A percentile compares a stretch with the other conserved stretches of the same genome.
These are phyloP conservation scores for Xenopus petersii DNA, from an alignment of 2,797 vertebrate genomes.

Conservation along the genomic window DNA sequence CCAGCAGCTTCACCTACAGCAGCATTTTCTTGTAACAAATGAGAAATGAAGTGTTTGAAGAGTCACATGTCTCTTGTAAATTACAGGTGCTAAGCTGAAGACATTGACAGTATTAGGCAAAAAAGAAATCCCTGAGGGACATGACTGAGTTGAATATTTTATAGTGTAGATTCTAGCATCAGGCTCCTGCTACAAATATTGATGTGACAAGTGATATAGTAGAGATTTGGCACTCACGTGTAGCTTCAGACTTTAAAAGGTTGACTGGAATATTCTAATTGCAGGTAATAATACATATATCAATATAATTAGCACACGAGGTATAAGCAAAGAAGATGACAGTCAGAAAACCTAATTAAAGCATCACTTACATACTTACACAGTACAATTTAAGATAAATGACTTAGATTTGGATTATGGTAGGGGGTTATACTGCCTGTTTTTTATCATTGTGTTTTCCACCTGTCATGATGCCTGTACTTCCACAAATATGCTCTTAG, in stretches of 20 bases:
- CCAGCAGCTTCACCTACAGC: background rate
- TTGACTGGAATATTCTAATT: conserved; percentile 30
- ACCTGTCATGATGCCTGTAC: background rate
- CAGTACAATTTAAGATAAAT: background rate
- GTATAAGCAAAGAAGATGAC: conserved; percentile 34
- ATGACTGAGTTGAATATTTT: conserved; percentile 29
- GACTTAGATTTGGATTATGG: background rate
- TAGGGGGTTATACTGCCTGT: background rate
- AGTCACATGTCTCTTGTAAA: conserved; percentile 21
- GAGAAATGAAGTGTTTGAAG: conserved; percentile 10
- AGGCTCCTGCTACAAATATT: conserved; percentile 27
- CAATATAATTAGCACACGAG: conserved; percentile 36
- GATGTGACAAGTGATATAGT: conserved; percentile 38
- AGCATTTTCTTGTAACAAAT: background rate
- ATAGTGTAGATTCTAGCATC: conserved; percentile 27
- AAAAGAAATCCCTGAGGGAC: conserved; percentile 26
- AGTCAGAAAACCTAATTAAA: conserved; percentile 8
- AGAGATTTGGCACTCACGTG: conserved; percentile 16
- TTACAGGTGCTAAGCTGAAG: conserved; percentile 20
- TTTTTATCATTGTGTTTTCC: too few relatives aligned
- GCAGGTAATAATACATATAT: conserved; percentile 22
- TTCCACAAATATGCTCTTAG: too few relatives aligned
- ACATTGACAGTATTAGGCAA: conserved; percentile 36
- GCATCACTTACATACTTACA: background rate
- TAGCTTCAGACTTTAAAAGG: conserved; percentile 20